Base-by-base conservation (phyloP, 2,113 vertebrate genomes). In the Nothocercus nigrocapillus region DNA sequence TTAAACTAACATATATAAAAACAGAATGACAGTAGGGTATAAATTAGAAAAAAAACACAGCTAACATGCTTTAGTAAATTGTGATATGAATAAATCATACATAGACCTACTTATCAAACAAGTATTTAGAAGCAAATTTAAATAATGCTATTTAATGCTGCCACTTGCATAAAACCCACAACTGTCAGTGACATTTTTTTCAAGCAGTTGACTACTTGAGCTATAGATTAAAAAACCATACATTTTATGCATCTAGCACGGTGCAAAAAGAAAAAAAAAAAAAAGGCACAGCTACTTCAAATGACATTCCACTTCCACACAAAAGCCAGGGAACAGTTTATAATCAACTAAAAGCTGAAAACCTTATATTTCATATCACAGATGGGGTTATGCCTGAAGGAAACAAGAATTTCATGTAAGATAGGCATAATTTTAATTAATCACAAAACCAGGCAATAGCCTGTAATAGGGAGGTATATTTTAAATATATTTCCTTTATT, bases 71-170 rank as follows among this genome's bases (percentile, higher is more conserved):
- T 97, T 93, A 97, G 89, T 96, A 96, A 97, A 97, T 91, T 96
- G 91, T 93, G 93, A 95, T 94, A 93, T 95, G 97, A 97, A 97
- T 97, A 97, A 96, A 97, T 97, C 96, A 97, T 96, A 94, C 66
- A 89, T 84, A 97, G 94, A 86, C 93, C 58, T 96, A 80, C 97
- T 97, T 97, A 96, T 97, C 94, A 96, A 95, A 94, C 94, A 97
- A 97, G 95, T 89, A 96, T 97, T 97, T 95, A 95, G 96, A 96
- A 95, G 93, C 61, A 94, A 85, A 92, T 98, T 97, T 97, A 97
- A 97, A 97, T 95, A 96, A 97, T 97, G 86, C 91, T 75, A 90
- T 97, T 97, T 94, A 97, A 98, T 96, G 95, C 80, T 58, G 86
- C 72, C 63, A 93, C 84, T 96, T 94, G 88, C 63, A 94, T 97